A percentile compares a stretch with the other conserved stretches of the same genome.
These are phyloP conservation scores for Neoarius graeffei DNA, from an alignment of 2,113 vertebrate species.

Conservation along the genomic window DNA sequence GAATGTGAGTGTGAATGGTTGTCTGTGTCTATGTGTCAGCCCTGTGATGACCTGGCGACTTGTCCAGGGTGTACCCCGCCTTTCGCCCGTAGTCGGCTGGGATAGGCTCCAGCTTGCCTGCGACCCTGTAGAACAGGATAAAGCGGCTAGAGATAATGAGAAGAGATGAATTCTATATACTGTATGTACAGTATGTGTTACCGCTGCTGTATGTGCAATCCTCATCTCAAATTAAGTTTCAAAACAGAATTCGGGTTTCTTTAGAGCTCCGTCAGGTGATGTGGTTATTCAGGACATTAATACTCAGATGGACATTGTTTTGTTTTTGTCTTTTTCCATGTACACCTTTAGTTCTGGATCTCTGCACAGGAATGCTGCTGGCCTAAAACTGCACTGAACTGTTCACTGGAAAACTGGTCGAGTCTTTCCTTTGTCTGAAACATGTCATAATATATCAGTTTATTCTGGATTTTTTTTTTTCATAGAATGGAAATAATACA, in stretches of 20 bases:
- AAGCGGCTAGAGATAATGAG: no score
- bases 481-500: constrained; percentile 3
- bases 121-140: no score
- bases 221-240: neutral
- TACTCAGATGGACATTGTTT: constrained; percentile 10
- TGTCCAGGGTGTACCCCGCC: no score
- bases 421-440: constrained; percentile 3
- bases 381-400: neutral
- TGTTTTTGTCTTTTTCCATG: constrained; percentile 36
- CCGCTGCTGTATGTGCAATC: neutral
- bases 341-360: constrained; percentile 28
- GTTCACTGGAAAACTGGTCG: neutral
- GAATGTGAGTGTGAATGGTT: no score
- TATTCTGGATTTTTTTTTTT: neutral
- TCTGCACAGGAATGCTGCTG: constrained; percentile 4
- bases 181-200: neutral
- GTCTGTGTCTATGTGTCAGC: no score
- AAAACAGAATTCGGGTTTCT: constrained; percentile 1
- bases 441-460: neutral
- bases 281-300: constrained; percentile 35
- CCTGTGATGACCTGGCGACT: no score
- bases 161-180: neutral
- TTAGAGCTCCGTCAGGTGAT: constrained; percentile 6
- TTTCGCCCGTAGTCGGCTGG: no score
- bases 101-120: no score